phyloP scores from a whole-genome alignment of 2,888 invertebrate genomes.

The Horisme vitalbata region DNA sequence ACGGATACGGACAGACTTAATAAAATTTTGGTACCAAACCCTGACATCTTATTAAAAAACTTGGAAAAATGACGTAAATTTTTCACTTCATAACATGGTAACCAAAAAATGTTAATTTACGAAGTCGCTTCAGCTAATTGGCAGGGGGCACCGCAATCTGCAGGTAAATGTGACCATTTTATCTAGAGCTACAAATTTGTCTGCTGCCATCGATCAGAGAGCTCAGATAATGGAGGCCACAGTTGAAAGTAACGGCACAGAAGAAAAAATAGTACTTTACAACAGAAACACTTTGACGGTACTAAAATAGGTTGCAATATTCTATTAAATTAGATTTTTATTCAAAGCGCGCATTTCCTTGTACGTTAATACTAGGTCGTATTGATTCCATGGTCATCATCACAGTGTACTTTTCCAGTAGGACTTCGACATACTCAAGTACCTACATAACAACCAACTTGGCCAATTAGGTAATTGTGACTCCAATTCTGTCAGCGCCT shows the following conservation, averaged over 20 bases:
- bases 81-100: slow-evolving; percentile 20
- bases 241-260: slow-evolving; percentile 4
- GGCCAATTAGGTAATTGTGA: no score
- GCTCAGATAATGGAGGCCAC: slow-evolving; percentile 12
- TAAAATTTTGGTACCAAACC: no score
- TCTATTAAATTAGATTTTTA: no score
- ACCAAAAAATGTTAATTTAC: slow-evolving; percentile 36
- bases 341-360: no score
- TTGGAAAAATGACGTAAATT: slow-evolving; percentile 8
- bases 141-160: slow-evolving; percentile 41
- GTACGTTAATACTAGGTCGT: no score
- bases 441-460: no score
- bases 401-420: no score
- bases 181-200: slow-evolving; percentile 29
- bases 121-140: slow-evolving; percentile 43
- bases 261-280: slow-evolving; percentile 2
- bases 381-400: no score
- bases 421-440: no score
- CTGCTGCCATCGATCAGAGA: slow-evolving; percentile 3
- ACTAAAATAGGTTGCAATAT: no score
- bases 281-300: neutral
- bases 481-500: no score
- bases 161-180: slow-evolving; percentile 43
- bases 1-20: no score
- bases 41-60: neutral